Percentiles rank a stretch among this genome's conserved stretches.
Evolutionary conservation across 2,888 invertebrate species (phyloP).

Genomic region (Luffia ferchaultella): DNA sequence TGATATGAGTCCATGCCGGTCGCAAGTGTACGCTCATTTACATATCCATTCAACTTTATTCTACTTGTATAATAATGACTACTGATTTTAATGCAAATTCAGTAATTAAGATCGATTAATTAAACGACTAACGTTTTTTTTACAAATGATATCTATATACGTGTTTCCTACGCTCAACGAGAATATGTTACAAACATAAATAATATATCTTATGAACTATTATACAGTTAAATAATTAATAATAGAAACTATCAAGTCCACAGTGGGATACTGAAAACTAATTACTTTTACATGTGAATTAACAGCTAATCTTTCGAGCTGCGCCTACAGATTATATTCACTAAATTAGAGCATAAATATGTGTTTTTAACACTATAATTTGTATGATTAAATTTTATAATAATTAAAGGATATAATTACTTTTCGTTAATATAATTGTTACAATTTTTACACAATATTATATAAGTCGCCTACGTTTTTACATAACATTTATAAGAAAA

Average conservation of each 20-base stretch:
- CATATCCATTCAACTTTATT: not conserved
- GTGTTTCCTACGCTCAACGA: not conserved
- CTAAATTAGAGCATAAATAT: not conserved
- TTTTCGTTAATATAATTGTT: not conserved
- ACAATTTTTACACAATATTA: not conserved
- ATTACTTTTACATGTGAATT: too few species aligned
- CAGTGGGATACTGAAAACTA: too few species aligned
- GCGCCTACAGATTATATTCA: not conserved
- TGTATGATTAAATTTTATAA: not conserved
- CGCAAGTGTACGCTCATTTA: not conserved
- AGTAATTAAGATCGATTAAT: not conserved
- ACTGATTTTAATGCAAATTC: not conserved
- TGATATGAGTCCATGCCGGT: too few species aligned
- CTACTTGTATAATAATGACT: not conserved
- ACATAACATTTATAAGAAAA: not conserved
- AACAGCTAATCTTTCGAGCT: too few species aligned
- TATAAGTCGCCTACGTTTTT: too few species aligned
- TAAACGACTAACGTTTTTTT: not conserved
- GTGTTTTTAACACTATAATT: not conserved
- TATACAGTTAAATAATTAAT: too few species aligned
- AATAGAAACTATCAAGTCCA: too few species aligned
- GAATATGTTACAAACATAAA: too few species aligned
- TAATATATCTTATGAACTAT: too few species aligned
- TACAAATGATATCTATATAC: not conserved
- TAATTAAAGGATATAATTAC: too few species aligned